These are phyloP conservation scores for Drosophila albomicans DNA, from an alignment of 1,140 invertebrate genomes.

Conservation along the genomic window DNA sequence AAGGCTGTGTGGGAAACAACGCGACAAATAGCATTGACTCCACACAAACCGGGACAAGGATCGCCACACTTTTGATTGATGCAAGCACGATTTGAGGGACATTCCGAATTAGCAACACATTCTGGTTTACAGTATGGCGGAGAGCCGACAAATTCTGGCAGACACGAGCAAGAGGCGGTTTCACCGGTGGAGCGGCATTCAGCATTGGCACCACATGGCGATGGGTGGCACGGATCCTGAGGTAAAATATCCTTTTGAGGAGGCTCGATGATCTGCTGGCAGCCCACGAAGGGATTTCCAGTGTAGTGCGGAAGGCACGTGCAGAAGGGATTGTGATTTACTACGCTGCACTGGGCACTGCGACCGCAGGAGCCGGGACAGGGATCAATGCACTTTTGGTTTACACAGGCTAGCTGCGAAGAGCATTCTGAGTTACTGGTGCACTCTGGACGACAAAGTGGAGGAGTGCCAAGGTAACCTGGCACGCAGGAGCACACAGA, in stretches of 20 bases:
- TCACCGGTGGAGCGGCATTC: constrained; percentile 88
- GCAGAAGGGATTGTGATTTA: constrained; percentile 91
- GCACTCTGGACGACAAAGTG: constrained; percentile 87
- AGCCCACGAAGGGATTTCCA: constrained; percentile 89
- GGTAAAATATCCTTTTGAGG: constrained; percentile 89
- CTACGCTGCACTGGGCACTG: constrained; percentile 90
- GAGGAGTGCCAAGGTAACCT: constrained; percentile 86
- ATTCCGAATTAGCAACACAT: constrained; percentile 91
- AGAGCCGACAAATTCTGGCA: constrained; percentile 89
- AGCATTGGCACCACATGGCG: constrained; percentile 91
- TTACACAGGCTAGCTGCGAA: constrained; percentile 88
- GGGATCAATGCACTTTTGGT: constrained; percentile 90
- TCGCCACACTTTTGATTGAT: constrained; percentile 90
- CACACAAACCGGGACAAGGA: constrained; percentile 90
- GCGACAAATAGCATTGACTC: constrained; percentile 89
- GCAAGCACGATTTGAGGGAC: constrained; percentile 88
- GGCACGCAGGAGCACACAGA: constrained; percentile 88
- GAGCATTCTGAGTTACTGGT: constrained; percentile 88
- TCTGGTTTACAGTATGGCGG: constrained; percentile 91
- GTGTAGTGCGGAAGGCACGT: constrained; percentile 90
- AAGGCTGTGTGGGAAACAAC: constrained; percentile 90
- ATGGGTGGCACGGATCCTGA: constrained; percentile 89
- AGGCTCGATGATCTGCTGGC: constrained; percentile 89
- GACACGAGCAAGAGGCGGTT: constrained; percentile 89
- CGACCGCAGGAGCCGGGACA: constrained; percentile 89